These are phyloP conservation scores for Pemphredon lugubris DNA, from an alignment of 2,888 invertebrate genomes.

Conservation along the genomic window DNA sequence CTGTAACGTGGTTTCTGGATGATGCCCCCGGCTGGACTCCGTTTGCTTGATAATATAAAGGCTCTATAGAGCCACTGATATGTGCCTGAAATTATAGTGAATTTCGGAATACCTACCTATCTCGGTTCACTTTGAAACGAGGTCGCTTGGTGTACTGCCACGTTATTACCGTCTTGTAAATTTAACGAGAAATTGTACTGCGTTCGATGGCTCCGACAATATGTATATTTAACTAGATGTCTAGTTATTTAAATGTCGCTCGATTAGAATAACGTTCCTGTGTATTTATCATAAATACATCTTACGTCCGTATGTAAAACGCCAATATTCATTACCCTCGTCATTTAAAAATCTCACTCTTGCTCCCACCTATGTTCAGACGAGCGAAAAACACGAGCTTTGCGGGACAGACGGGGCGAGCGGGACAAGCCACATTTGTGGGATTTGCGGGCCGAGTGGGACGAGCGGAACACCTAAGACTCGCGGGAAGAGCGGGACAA, in stretches of 20 bases:
- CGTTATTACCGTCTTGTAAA: slow-evolving; percentile 44
- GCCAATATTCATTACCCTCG: too few species aligned
- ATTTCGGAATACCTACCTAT: slow-evolving; percentile 28
- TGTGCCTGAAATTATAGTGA: slow-evolving; percentile 39
- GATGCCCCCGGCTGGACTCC: not conserved
- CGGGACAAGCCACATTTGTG: too few species aligned
- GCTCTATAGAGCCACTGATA: slow-evolving; percentile 20
- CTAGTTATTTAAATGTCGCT: slow-evolving; percentile 2
- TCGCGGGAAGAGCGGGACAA: too few species aligned
- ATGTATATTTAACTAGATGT: not conserved
- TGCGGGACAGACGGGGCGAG: too few species aligned
- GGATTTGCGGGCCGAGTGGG: too few species aligned
- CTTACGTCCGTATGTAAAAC: too few species aligned
- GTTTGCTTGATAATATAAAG: slow-evolving; percentile 31
- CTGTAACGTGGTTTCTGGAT: not conserved
- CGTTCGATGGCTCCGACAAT: slow-evolving; percentile 5
- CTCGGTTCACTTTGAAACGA: slow-evolving; percentile 11
- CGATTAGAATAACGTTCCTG: not conserved
- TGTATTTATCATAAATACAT: too few species aligned
- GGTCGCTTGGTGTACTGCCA: slow-evolving; percentile 15
- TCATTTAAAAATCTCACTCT: too few species aligned
- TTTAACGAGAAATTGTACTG: slow-evolving; percentile 40
- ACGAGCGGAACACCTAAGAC: too few species aligned
- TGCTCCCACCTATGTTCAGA: too few species aligned
- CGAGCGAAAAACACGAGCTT: too few species aligned